Evolutionary conservation across 2,797 vertebrate genomes (phyloP), one percentile per base, ranked within the genome.

Genomic region (Mus caroli): DNA sequence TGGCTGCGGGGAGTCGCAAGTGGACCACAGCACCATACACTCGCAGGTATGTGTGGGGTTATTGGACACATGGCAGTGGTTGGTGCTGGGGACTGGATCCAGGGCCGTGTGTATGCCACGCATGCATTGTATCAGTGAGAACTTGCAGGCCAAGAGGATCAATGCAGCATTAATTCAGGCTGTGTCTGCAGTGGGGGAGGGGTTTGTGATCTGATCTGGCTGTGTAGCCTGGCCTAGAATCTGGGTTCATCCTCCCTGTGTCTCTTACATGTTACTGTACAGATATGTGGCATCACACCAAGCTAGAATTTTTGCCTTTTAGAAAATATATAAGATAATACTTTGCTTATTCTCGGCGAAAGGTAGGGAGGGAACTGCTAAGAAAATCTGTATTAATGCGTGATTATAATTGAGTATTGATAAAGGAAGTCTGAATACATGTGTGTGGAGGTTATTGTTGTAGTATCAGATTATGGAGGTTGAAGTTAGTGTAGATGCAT

Each of bases 21-120:
- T 99, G 14, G 99, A 99, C 98, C 99, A 99, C 98, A 99, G 99
- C 98, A 99, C 99, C 2, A 99, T 99, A 95, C 99, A 99, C 98
- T 99, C 99, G 69, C 99, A 99, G 99, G 99, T 99, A 98, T 50
- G 96, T 97, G 40, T 64, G 3, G 71, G 76, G 12, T 20, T 46
- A 10, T 24, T 31, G 13, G 28, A 31, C 26, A 17, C 9, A 58
- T 15, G 24, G 19, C 28, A 31, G 0, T 80, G 40, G 8, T 26
- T 67, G 24, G 34, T 43, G 34, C 52, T 90, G 26, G 13, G 17
- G 19, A 37, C 19, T 60, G 6, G 64, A 40, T 24, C 24, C 37
- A 50, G 50, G 71, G 12, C 34, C 0, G 31, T 19, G 31, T 34
- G 22, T 17, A 20, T 11, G 69, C 56, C 67, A 56, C 40, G 31